phyloP scores from a whole-genome alignment of 2,113 vertebrate genomes.

The Hucho hucho region DNA sequence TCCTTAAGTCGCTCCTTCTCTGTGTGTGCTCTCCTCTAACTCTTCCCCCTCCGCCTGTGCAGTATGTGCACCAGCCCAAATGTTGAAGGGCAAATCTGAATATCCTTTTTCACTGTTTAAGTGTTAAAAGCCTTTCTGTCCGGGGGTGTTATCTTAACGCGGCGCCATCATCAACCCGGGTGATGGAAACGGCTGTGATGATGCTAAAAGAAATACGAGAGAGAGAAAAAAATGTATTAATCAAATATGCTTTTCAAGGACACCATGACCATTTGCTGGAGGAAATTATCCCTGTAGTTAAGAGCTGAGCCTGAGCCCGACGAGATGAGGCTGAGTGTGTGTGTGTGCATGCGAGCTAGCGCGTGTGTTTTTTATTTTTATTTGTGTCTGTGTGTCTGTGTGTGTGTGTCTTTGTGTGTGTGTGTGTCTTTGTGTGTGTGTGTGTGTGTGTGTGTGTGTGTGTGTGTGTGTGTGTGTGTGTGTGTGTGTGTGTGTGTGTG shows the following conservation, averaged over 20 bases:
- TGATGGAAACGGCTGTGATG: constrained; percentile 77
- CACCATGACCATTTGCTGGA: constrained; percentile 75
- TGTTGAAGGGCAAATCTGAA: constrained; percentile 82
- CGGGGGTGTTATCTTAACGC: constrained; percentile 73
- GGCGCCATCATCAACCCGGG: constrained; percentile 68
- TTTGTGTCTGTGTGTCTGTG: constrained; percentile 21
- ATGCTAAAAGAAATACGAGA: constrained; percentile 68
- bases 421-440: background rate
- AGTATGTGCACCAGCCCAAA: constrained; percentile 54
- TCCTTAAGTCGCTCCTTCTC: constrained; percentile 15
- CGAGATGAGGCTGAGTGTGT: constrained; percentile 57
- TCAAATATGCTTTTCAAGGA: constrained; percentile 82
- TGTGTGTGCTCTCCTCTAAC: constrained; percentile 48
- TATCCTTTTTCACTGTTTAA: constrained; percentile 81
- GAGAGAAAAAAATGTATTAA: constrained; percentile 71
- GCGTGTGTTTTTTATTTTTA: no score
- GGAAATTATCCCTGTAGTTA: constrained; percentile 76
- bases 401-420: constrained; percentile 17
- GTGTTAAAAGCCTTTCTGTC: constrained; percentile 81
- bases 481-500: constrained; percentile 1
- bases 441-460: constrained; percentile 29
- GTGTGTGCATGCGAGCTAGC: constrained; percentile 19
- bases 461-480: constrained; percentile 12
- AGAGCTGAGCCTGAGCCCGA: constrained; percentile 63
- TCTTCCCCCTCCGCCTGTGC: constrained; percentile 46